Evolutionary conservation across 2,888 invertebrate genomes (phyloP).

Genomic region (Epinotia ramella): DNA sequence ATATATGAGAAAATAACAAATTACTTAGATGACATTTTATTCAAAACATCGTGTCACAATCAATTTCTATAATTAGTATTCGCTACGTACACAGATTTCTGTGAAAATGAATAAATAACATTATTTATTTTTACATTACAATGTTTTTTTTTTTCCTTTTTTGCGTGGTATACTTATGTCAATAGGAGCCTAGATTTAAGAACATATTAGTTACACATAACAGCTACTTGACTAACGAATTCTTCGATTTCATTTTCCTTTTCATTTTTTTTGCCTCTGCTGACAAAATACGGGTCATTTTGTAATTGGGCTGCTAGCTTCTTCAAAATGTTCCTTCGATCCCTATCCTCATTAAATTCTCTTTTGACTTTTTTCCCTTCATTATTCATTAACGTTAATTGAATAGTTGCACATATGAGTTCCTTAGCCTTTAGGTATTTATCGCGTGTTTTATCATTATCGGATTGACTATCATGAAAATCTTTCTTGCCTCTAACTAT

Average conservation of each 20-base stretch:
- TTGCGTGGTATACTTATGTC: conserved; percentile 36
- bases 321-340: conserved; percentile 72
- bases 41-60: conserved; percentile 28
- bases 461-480: conserved; percentile 49
- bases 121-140: conserved; percentile 15
- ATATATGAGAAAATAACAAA: conserved; percentile 1
- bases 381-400: conserved; percentile 60
- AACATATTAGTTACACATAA: conserved; percentile 64
- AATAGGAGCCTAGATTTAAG: conserved; percentile 45
- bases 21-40: conserved; percentile 22
- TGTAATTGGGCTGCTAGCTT: conserved; percentile 76
- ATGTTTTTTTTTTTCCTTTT: conserved; percentile 28
- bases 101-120: conserved; percentile 25
- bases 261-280: conserved; percentile 73
- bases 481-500: conserved; percentile 83
- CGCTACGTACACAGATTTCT: conserved; percentile 29
- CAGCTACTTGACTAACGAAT: conserved; percentile 66
- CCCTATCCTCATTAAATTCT: conserved; percentile 69
- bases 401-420: conserved; percentile 71
- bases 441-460: conserved; percentile 55
- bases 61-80: conserved; percentile 25
- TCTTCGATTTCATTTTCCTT: conserved; percentile 60
- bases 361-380: conserved; percentile 64
- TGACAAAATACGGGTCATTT: conserved; percentile 78
- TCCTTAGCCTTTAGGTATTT: conserved; percentile 67